These are phyloP conservation scores for Phalacrocorax pelagicus DNA, from an alignment of 2,113 vertebrate species.

Conservation along the genomic window DNA sequence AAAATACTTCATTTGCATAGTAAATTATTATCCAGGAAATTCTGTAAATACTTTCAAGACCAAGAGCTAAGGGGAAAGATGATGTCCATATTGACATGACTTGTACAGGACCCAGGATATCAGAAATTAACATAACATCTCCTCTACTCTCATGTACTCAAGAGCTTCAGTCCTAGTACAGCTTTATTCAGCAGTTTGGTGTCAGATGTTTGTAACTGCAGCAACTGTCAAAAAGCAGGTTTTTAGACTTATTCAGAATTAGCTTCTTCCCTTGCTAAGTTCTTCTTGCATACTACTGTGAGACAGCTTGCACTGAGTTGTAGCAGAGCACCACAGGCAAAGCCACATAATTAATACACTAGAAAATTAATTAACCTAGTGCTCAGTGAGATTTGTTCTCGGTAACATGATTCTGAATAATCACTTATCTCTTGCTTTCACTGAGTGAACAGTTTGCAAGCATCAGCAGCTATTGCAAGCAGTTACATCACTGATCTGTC, in stretches of 20 bases:
- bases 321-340: background rate
- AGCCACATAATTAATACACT: conserved; percentile 36
- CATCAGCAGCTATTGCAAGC: conserved; percentile 25
- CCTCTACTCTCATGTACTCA: background rate
- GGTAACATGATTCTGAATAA: conserved; percentile 49
- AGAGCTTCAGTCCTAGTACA: background rate
- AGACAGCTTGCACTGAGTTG: background rate
- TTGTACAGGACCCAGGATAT: background rate
- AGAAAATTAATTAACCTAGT: conserved; percentile 55
- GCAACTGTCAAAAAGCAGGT: background rate
- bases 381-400: background rate
- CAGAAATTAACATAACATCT: background rate
- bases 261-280: background rate
- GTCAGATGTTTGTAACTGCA: background rate
- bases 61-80: background rate
- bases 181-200: background rate
- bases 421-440: conserved; percentile 36
- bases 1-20: background rate
- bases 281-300: background rate
- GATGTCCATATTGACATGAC: background rate
- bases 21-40: background rate
- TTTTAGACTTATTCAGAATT: background rate
- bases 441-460: conserved; percentile 23
- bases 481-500: conserved; percentile 42
- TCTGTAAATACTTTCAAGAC: background rate